Base-by-base conservation (phyloP, 2,113 vertebrate species). In the Procapra przewalskii region DNA sequence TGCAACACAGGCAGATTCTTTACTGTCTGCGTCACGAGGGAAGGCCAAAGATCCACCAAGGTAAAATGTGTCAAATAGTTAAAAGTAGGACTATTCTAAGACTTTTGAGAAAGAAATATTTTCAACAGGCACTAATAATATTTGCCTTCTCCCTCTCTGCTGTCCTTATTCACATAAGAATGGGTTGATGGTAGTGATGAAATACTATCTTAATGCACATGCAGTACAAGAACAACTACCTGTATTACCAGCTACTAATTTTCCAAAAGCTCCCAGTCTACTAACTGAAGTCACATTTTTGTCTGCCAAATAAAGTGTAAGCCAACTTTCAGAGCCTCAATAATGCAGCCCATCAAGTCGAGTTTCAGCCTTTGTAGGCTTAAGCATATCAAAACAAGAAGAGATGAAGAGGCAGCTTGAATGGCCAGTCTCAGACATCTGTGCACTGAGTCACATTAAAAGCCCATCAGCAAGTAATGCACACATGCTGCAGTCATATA, bases 381-480 rank as follows among this genome's bases (percentile, higher is more conserved):
- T 84, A 86, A 91, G 75, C 40, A 88, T 85, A 97, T 92, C 96
- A 94, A 95, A 98, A 96, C 16, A 92, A 83, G 55, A 83, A 92
- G 55, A 93, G 67, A 97, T 91, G 71, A 97, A 94, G 45, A 85
- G 45, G n/a, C 17, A 80, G 67, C 27, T 27, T 75, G 81, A 89
- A 90, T 83, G 77, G 43, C 14, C 25, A 89, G 80, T 95, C 48
- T 43, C 81, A 86, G 95, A 94, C 75, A 82, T 94, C 95, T 94
- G 94, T 92, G 91, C 55, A 97, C 75, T 43, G 71, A 97, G 19
- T 90, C 80, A 96, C 84, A 98, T 97, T 97, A 97, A 97, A 98
- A 94, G 79, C 52, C 23, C 52, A 88, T 90, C 80, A 77, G 86
- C 86, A 71, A 96, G 83, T 79, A 93, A 92, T 33, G 50, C 31